A percentile compares a stretch with the other conserved stretches of the same genome.
Conservation (phyloP, 2,888 invertebrate genomes). For the Lasius fuliginosus region DNA sequence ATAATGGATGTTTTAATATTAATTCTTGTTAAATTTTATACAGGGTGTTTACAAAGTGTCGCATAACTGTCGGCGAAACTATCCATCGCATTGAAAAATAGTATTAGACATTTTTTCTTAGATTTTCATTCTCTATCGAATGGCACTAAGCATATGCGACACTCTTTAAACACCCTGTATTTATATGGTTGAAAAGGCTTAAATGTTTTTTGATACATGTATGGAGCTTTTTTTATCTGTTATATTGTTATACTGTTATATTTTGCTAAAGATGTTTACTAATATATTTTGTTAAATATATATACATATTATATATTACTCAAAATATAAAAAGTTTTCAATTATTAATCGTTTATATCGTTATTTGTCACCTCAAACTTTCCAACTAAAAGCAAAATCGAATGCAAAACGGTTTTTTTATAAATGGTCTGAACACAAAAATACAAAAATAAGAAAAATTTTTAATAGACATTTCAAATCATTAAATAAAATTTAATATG, state of each 20-base stretch:
- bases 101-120: too few relatives aligned
- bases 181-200: too few relatives aligned
- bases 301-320: background rate
- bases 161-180: too few relatives aligned
- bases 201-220: too few relatives aligned
- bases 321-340: background rate
- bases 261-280: background rate
- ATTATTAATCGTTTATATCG: background rate
- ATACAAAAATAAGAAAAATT: constrained; percentile 8
- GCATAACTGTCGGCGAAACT: too few relatives aligned
- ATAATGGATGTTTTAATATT: background rate
- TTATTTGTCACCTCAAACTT: too few relatives aligned
- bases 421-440: background rate
- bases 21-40: background rate
- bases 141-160: too few relatives aligned
- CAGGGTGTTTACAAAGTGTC: too few relatives aligned
- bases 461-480: background rate
- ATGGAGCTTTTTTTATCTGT: background rate
- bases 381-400: background rate
- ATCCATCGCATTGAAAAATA: too few relatives aligned
- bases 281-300: background rate
- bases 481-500: too few relatives aligned
- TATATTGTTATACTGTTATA: background rate
- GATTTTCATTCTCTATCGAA: too few relatives aligned
- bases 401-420: background rate